These are phyloP conservation scores for Luperina nickerlii DNA, from an alignment of 2,888 invertebrate species.

Conservation along the genomic window DNA sequence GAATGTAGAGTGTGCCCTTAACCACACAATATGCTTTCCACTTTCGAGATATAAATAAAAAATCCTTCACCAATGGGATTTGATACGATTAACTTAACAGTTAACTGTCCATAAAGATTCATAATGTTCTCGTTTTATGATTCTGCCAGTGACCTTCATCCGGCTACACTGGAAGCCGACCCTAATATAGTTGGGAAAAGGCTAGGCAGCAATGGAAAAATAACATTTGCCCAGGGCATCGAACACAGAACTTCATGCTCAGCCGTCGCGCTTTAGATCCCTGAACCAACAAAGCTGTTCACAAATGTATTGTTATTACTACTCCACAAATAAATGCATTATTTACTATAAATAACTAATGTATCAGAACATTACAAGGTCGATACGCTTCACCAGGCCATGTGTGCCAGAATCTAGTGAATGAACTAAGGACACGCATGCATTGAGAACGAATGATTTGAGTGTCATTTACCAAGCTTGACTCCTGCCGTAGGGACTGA, in stretches of 20 bases:
- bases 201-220: background rate
- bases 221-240: background rate
- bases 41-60: too few relatives aligned
- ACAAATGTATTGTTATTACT: constrained; percentile 7
- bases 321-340: constrained; percentile 4
- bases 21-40: too few relatives aligned
- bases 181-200: too few relatives aligned
- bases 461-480: background rate
- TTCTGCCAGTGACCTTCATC: too few relatives aligned
- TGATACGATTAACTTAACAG: too few relatives aligned
- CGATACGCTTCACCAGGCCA: constrained; percentile 25
- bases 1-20: too few relatives aligned
- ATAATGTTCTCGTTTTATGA: too few relatives aligned
- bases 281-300: background rate
- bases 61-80: too few relatives aligned
- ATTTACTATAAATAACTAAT: constrained; percentile 26
- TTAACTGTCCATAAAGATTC: too few relatives aligned
- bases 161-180: too few relatives aligned
- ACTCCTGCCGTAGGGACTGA: too few relatives aligned
- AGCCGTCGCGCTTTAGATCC: background rate
- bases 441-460: constrained; percentile 25
- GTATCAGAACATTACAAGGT: constrained; percentile 17
- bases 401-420: constrained; percentile 35
- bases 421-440: constrained; percentile 28
- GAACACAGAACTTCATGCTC: background rate